These are phyloP conservation scores for Hypomecis punctinalis DNA, from an alignment of 2,888 invertebrate genomes.

Conservation along the genomic window DNA sequence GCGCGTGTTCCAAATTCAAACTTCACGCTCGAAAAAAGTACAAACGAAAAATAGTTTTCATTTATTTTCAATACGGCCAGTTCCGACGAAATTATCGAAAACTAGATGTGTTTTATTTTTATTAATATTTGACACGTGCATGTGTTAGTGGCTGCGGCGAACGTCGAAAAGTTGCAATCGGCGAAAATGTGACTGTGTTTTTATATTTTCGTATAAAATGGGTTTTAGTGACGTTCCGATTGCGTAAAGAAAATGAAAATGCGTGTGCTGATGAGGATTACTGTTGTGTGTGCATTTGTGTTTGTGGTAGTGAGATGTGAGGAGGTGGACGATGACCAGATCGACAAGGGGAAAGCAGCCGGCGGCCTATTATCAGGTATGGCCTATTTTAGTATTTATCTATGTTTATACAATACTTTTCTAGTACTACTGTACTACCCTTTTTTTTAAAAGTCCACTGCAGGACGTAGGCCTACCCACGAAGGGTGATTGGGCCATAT, in stretches of 20 bases:
- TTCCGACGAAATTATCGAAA: slow-evolving; percentile 6
- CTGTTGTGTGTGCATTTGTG: slow-evolving; percentile 70
- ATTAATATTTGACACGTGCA: slow-evolving; percentile 13
- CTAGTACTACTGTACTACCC: too few relatives aligned
- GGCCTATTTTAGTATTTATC: slow-evolving; percentile 18
- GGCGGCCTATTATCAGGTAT: slow-evolving; percentile 66
- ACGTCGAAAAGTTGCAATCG: slow-evolving; percentile 54
- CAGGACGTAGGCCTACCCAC: too few relatives aligned
- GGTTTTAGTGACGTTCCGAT: slow-evolving; percentile 59
- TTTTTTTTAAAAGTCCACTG: too few relatives aligned
- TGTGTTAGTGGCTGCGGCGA: slow-evolving; percentile 37
- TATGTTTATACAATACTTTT: too few relatives aligned
- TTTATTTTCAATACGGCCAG: slow-evolving; percentile 36
- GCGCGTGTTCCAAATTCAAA: slow-evolving; percentile 61
- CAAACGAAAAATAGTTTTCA: slow-evolving; percentile 44
- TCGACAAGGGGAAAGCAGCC: slow-evolving; percentile 68
- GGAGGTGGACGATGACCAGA: slow-evolving; percentile 61
- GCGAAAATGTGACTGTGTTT: slow-evolving; percentile 81
- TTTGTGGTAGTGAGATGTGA: slow-evolving; percentile 68
- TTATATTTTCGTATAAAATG: slow-evolving; percentile 65
- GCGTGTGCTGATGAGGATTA: slow-evolving; percentile 74
- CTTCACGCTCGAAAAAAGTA: slow-evolving; percentile 51
- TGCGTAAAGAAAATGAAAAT: slow-evolving; percentile 68
- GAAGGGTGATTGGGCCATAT: too few relatives aligned
- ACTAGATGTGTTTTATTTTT: slow-evolving; percentile 48